Conservation (phyloP, 2,888 invertebrate species). For the Cataglyphis rosenhaueri region DNA sequence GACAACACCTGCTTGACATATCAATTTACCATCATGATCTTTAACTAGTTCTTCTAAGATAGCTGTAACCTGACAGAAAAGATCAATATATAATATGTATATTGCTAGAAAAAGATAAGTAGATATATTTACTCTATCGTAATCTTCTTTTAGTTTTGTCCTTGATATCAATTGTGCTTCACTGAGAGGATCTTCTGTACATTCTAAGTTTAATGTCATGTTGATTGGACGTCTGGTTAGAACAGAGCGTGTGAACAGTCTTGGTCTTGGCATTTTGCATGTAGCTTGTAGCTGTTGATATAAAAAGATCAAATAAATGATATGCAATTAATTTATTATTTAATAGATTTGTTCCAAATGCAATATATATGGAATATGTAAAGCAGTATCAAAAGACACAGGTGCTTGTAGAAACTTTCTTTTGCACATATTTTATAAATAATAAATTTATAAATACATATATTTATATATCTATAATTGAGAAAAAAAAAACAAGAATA, state of each 20-base stretch:
- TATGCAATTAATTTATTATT: background rate
- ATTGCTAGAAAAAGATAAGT: background rate
- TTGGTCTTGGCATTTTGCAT: slow-evolving; percentile 76
- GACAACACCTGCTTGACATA: slow-evolving; percentile 80
- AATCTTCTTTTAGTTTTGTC: slow-evolving; percentile 81
- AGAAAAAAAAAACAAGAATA: slow-evolving; percentile 3
- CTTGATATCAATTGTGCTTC: slow-evolving; percentile 82
- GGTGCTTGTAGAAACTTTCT: background rate
- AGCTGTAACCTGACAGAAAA: slow-evolving; percentile 74
- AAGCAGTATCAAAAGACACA: background rate
- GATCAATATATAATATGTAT: background rate
- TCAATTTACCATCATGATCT: slow-evolving; percentile 81
- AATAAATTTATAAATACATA: slow-evolving; percentile 9
- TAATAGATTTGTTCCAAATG: background rate
- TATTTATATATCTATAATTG: background rate
- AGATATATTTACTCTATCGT: slow-evolving; percentile 75
- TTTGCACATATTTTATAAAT: background rate
- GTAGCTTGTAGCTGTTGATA: background rate
- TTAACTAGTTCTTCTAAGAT: slow-evolving; percentile 82
- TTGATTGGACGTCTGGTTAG: slow-evolving; percentile 76
- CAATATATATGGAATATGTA: background rate
- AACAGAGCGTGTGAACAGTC: slow-evolving; percentile 77
- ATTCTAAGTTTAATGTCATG: slow-evolving; percentile 85
- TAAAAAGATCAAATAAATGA: background rate
- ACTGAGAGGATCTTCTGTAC: slow-evolving; percentile 85